Percentiles rank a stretch among this genome's conserved stretches.
phyloP scores from a whole-genome alignment of 2,113 vertebrate species.

The Ciconia maguari region DNA sequence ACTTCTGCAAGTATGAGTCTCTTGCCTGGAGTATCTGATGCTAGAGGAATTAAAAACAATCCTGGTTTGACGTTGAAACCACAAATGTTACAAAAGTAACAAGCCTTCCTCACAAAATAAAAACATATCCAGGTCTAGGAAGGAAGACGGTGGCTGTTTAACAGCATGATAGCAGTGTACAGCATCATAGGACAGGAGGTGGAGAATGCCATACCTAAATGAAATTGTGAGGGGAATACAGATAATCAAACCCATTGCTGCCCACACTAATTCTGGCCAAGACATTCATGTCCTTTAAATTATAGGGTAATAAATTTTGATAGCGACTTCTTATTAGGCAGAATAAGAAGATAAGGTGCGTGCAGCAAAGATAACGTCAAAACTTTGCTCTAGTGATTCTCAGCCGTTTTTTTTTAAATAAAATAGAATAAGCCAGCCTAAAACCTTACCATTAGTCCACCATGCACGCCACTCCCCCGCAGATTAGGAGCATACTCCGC shows the following conservation, averaged over 20 bases:
- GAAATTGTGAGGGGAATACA: not conserved
- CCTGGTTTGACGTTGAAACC: not conserved
- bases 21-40: not conserved
- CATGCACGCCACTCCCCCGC: slow-evolving; percentile 94
- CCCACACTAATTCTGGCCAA: not conserved
- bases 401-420: not conserved
- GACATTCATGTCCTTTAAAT: not conserved
- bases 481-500: slow-evolving; percentile 97
- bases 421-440: not conserved
- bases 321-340: not conserved
- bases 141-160: not conserved
- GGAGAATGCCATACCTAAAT: not conserved
- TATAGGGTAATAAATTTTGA: not conserved
- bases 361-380: not conserved
- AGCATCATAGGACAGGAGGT: not conserved
- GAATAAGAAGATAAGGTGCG: not conserved
- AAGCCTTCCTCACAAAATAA: not conserved
- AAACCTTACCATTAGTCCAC: slow-evolving; percentile 90
- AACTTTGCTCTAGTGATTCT: not conserved
- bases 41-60: not conserved
- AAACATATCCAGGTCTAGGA: not conserved
- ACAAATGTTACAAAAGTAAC: not conserved
- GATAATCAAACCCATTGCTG: not conserved
- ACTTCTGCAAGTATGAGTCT: not conserved
- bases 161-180: not conserved